Conservation (phyloP, 2,888 invertebrate genomes). For the Thysanoteuthis rhombus region DNA sequence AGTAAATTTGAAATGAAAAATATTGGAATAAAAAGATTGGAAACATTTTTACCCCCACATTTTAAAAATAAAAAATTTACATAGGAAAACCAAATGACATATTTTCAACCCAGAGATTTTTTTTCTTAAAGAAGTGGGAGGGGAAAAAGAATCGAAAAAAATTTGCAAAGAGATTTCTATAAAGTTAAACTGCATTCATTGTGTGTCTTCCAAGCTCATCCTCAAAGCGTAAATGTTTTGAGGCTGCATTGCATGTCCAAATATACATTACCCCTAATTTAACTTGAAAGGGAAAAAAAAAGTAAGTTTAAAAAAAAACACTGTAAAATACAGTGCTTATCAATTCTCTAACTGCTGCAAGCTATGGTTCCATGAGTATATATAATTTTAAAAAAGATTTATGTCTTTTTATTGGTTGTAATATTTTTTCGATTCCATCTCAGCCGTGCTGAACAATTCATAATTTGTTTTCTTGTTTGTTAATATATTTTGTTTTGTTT, state of each 20-base stretch:
- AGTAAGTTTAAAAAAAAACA: neutral
- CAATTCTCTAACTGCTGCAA: neutral
- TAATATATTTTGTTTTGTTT: neutral
- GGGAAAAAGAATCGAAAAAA: neutral
- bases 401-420: neutral
- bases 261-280: constrained; percentile 12
- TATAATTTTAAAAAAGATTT: neutral
- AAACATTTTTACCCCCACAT: neutral
- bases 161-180: neutral
- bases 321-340: neutral
- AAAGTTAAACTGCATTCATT: constrained; percentile 12
- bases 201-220: neutral
- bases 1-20: neutral
- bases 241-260: constrained; percentile 12
- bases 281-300: neutral
- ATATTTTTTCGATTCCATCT: neutral
- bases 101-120: neutral
- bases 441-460: neutral
- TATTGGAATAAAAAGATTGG: neutral
- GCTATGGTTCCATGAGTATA: neutral
- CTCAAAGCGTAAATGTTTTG: constrained; percentile 12
- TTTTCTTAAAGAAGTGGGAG: neutral
- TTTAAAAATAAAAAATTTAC: neutral
- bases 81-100: neutral
- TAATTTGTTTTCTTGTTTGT: neutral